Conservation (phyloP, 2,797 vertebrate genomes). For the Oreortyx pictus region DNA sequence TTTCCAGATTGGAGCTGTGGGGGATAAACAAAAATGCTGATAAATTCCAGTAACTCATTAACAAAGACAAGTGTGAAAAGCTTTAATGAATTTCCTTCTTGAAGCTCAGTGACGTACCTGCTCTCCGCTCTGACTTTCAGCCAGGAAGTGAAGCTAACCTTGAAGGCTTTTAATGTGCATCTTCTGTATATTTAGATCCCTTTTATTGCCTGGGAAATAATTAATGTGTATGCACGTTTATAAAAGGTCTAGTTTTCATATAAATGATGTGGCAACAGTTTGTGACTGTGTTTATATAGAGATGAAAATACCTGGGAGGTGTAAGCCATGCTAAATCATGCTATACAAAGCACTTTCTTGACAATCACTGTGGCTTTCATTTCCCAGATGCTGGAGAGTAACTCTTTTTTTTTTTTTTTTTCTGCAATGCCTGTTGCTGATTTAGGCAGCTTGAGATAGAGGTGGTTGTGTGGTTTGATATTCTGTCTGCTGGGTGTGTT, state of each 20-base stretch:
- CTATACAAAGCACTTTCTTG: not conserved
- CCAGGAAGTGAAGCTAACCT: not conserved
- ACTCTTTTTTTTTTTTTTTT: not conserved
- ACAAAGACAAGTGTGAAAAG: not conserved
- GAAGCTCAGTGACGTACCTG: not conserved
- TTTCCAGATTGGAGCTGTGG: not conserved
- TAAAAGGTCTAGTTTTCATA: not conserved
- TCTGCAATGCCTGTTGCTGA: not conserved
- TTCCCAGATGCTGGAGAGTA: not conserved
- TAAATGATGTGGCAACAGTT: not conserved
- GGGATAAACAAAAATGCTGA: not conserved
- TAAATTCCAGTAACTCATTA: not conserved
- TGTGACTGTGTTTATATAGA: not conserved
- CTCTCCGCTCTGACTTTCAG: not conserved
- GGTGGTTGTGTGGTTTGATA: not conserved
- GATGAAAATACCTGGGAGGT: not conserved
- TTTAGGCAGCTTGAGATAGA: not conserved
- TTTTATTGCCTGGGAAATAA: not conserved
- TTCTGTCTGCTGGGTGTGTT: not conserved
- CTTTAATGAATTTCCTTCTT: conserved; percentile 18
- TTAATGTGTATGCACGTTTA: not conserved
- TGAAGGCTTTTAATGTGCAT: not conserved
- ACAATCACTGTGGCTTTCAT: conserved; percentile 5
- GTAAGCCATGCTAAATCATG: not conserved
- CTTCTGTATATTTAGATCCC: not conserved